Evolutionary conservation across 1,140 invertebrate genomes (phyloP), one percentile per base, ranked within the genome.

Genomic region (Oreohelix idahoensis): DNA sequence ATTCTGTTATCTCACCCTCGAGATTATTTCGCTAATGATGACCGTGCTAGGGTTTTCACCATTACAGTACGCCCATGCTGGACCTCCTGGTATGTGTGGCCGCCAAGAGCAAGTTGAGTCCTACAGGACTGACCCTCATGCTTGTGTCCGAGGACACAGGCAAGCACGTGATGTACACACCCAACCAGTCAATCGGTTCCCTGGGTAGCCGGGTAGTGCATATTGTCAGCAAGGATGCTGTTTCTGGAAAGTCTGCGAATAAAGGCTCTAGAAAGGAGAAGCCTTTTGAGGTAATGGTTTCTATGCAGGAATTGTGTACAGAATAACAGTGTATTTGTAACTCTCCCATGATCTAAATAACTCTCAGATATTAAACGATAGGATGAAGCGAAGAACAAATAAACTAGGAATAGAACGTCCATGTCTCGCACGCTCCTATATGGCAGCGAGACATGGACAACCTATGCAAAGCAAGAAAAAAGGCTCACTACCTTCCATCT

Each of bases 1-100:
- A n/a, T n/a, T n/a, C n/a, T 45, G 42, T 45, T 45, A 5, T 8
- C 42, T 45, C 5, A 13, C 32, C 11, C 13, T 1, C 26, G 69
- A n/a, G n/a, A n/a, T 49, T 49, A 49, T 49, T 49, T n/a, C 53
- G 2, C 53, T 58, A n/a, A 58, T 13, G 23, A 23, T 23, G 8
- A 23, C 8, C 26, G 5, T n/a, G 5, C 4, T 20, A 13, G 35
- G 69, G 63, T 39, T 71, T 76, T 20, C 42, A 1, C 4, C 38
- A 53, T 74, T 94, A 81, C 93, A 96, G 96, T 89, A 96, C 95
- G 17, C 96, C 96, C 45, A 96, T 97, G 95, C 95, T 96, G 95
- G 96, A 96, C 91, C 93, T 97, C 39, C 93, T 96, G 83, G 95
- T 97, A 77, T 95, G 96, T 89, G 94, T 96, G 78, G 94, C 95